Base-by-base conservation (phyloP, 2,888 invertebrate genomes). In the Peribatodes rhomboidaria region DNA sequence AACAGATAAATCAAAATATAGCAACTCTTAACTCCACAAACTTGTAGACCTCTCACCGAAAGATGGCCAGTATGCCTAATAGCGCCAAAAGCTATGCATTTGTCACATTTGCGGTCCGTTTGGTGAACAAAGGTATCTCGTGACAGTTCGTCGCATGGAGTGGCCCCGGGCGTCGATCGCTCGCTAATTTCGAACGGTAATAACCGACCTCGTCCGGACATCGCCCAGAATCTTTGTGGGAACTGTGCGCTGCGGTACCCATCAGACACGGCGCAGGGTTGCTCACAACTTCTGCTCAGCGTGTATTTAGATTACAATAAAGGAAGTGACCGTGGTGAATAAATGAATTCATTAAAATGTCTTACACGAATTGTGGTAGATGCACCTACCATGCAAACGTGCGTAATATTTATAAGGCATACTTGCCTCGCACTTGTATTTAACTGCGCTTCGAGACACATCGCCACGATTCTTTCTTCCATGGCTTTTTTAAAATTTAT, bases 211-310 rank as follows among this genome's bases (percentile, higher is more conserved):
- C 84, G 81, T 69, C 76, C 77, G 83, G 79, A 82, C 83, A 83
- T 82, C 83, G 83, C 81, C 75, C 82, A 83, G 84, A 85, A 91
- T 91, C 91, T 91, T 91, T 91, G 91, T 90, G 90, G 88, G 89
- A 89, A 89, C 84, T 71, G 76, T 79, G 79, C 83, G 80, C 77
- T 79, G 80, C 80, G 76, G 78, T 71, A 75, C 70, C 70, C 73
- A 66, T 75, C 79, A 79, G 64, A 67, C 60, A 58, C 56, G 47
- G 46, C 52, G 54, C 50, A 85, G 81, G 84, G 85, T 50, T 82
- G 82, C 13, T 18, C 7, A 18, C n/a, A 27, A 27, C 3, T 6
- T 27, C 27, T 27, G 27, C 27, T 6, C 6, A 27, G 27, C 2
- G 27, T 4, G 27, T 27, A 27, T 27, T 27, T 27, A 6, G 27